These are phyloP conservation scores for Centropristis striata DNA, from an alignment of 2,113 vertebrate species.

Conservation along the genomic window DNA sequence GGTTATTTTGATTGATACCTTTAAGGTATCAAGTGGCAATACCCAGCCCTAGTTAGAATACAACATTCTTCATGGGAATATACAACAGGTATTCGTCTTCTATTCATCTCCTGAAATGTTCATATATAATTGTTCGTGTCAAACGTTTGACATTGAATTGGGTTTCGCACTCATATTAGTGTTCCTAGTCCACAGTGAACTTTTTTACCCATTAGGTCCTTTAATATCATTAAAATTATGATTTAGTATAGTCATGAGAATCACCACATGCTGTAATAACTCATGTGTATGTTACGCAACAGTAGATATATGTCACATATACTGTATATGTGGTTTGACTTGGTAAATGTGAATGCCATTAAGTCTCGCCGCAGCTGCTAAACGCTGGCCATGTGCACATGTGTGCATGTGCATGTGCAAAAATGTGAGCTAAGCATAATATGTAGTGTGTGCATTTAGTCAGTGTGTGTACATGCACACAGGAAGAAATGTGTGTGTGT, in stretches of 20 bases:
- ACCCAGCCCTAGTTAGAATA: background rate
- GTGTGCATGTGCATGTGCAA: slow-evolving; percentile 5
- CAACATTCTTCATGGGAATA: background rate
- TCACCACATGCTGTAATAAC: slow-evolving; percentile 34
- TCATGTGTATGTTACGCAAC: slow-evolving; percentile 17
- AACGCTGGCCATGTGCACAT: slow-evolving; percentile 19
- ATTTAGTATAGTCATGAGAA: slow-evolving; percentile 18
- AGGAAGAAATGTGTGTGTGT: slow-evolving; percentile 10
- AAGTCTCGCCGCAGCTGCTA: background rate
- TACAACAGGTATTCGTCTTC: background rate
- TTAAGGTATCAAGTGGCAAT: too few species aligned
- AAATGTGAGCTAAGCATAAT: slow-evolving; percentile 12
- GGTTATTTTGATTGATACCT: too few species aligned
- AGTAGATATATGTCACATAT: slow-evolving; percentile 33
- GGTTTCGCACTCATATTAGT: background rate
- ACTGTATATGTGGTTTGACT: slow-evolving; percentile 37
- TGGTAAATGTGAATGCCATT: slow-evolving; percentile 39
- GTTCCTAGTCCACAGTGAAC: background rate
- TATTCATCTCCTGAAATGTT: background rate
- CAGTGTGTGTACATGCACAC: slow-evolving; percentile 1
- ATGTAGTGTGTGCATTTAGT: background rate
- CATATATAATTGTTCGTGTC: background rate
- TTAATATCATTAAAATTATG: slow-evolving; percentile 11
- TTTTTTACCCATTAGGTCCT: background rate
- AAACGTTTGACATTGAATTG: background rate